phyloP scores from a whole-genome alignment of 2,113 vertebrate species.

The Oxyura jamaicensis region DNA sequence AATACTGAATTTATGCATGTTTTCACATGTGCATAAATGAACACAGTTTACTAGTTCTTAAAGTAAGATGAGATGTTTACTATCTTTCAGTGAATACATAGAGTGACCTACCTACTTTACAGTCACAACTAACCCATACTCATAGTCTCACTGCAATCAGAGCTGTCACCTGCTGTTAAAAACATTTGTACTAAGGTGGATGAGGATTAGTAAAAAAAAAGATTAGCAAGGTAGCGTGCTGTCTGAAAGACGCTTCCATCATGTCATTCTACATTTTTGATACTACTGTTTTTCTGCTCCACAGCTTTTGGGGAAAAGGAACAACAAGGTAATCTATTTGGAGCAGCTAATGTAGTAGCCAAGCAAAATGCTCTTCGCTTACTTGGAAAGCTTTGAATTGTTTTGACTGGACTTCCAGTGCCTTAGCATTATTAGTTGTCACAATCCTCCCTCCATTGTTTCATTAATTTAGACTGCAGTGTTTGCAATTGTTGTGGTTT shows the following conservation, averaged over 20 bases:
- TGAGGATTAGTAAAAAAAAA: background rate
- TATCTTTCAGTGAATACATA: background rate
- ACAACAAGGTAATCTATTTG: background rate
- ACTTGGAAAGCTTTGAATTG: background rate
- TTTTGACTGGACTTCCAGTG: background rate
- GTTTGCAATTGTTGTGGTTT: background rate
- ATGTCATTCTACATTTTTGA: background rate
- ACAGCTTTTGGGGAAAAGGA: background rate
- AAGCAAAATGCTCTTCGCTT: background rate
- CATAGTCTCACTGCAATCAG: background rate
- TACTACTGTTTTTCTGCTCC: background rate
- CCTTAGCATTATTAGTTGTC: background rate
- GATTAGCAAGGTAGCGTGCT: slow-evolving; percentile 25
- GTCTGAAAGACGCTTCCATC: background rate
- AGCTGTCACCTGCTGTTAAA: slow-evolving; percentile 37
- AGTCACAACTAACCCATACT: background rate
- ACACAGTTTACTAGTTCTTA: background rate
- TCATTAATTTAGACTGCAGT: background rate
- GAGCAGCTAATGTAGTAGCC: background rate
- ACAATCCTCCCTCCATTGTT: background rate
- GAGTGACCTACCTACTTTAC: slow-evolving; percentile 3
- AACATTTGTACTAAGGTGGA: background rate
- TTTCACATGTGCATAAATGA: rapidly evolving
- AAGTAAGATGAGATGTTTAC: background rate
- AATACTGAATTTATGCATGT: background rate